Evolutionary conservation across 2,888 invertebrate genomes (phyloP).

Genomic region (Pyrocoelia pectoralis): DNA sequence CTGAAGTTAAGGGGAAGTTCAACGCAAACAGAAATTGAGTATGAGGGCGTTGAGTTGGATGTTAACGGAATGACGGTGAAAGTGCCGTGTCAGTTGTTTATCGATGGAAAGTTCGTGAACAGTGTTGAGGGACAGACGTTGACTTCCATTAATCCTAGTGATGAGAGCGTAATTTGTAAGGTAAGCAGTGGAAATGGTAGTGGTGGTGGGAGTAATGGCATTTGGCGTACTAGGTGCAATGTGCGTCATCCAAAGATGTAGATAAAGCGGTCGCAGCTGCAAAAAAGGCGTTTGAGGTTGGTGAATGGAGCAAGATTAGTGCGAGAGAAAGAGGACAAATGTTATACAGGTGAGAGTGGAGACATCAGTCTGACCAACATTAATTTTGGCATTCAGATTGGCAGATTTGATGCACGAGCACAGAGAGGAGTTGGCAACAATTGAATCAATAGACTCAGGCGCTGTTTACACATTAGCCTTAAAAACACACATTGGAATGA

Average conservation of each 20-base stretch:
- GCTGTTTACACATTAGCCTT: conserved; percentile 96
- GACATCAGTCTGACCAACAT: too few relatives aligned
- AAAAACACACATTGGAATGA: conserved; percentile 98
- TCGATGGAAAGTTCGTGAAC: conserved; percentile 89
- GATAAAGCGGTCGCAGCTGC: conserved; percentile 89
- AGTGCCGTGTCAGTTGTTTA: conserved; percentile 91
- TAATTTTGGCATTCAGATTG: too few relatives aligned
- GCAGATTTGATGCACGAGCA: conserved; percentile 96
- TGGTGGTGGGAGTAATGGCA: too few relatives aligned
- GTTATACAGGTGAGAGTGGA: conserved; percentile 72
- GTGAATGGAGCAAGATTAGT: conserved; percentile 95
- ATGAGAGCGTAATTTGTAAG: conserved; percentile 81
- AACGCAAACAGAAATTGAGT: conserved; percentile 66
- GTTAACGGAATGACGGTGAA: conserved; percentile 85
- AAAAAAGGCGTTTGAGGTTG: conserved; percentile 83
- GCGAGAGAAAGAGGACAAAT: conserved; percentile 88
- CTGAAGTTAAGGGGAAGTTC: conserved; percentile 70
- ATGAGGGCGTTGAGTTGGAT: conserved; percentile 77
- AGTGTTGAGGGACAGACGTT: conserved; percentile 72
- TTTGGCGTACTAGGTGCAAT: conserved; percentile 57
- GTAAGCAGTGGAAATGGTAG: too few relatives aligned
- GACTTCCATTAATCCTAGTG: conserved; percentile 82
- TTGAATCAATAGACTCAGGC: conserved; percentile 93
- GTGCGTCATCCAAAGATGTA: conserved; percentile 82
- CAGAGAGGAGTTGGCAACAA: conserved; percentile 93